Evolutionary conservation across 2,888 invertebrate genomes (phyloP).

Genomic region (Hyposoter didymator): DNA sequence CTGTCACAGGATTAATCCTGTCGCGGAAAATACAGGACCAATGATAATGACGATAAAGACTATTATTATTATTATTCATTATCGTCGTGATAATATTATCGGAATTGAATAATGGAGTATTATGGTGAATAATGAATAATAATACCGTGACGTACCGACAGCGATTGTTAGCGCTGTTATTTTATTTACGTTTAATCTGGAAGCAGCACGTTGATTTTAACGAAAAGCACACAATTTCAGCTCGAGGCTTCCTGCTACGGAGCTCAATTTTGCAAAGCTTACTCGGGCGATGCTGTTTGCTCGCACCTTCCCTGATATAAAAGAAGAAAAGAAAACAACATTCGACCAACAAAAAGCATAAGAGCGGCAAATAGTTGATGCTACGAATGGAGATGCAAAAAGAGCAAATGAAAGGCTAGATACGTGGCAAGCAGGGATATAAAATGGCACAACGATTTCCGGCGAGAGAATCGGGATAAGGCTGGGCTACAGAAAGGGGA

Average conservation of each 20-base stretch:
- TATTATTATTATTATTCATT: not conserved
- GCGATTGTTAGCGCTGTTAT: constrained; percentile 66
- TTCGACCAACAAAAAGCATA: constrained; percentile 1
- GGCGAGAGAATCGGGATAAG: constrained; percentile 14
- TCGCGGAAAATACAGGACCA: not conserved
- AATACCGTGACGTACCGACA: constrained; percentile 8
- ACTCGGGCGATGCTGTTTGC: not conserved
- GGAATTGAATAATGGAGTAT: not conserved
- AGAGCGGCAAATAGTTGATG: constrained; percentile 21
- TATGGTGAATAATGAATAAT: not conserved
- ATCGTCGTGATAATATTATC: not conserved
- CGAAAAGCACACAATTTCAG: constrained; percentile 74
- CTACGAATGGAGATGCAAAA: constrained; percentile 9
- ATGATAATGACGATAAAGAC: not conserved
- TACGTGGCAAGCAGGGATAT: not conserved
- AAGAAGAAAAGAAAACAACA: not conserved
- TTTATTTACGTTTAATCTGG: constrained; percentile 78
- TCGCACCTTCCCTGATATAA: not conserved
- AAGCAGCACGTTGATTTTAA: constrained; percentile 63
- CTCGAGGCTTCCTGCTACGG: constrained; percentile 1
- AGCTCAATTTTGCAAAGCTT: constrained; percentile 20
- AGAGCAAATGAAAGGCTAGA: not conserved
- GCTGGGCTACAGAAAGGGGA: not conserved
- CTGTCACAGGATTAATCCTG: not conserved
- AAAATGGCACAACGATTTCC: constrained; percentile 22